Evolutionary conservation across 2,113 vertebrate genomes (phyloP), one percentile per base, ranked within the genome.

Genomic region (Melanerpes formicivorus): DNA sequence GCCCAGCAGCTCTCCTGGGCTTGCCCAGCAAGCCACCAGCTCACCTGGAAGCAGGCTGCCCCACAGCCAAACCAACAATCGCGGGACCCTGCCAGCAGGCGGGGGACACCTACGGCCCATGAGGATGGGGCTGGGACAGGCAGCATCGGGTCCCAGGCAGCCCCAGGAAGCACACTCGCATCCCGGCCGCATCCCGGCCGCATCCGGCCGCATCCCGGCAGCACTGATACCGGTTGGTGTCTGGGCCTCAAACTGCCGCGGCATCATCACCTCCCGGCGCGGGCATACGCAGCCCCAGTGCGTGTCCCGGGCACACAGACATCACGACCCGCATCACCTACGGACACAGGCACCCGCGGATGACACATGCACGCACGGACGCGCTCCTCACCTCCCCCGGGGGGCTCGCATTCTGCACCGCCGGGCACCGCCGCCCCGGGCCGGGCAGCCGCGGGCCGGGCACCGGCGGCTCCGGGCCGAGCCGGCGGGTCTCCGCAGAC

Each of bases 351-450:
- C 67, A 32, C n/a, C 67, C 37, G 14, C 37, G 62, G 55, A 4
- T 46, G 66, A 14, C 90, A 77, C 42, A 2, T 11, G 30, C 60
- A 18, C 23, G 8, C 73, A 46, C 65, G 18, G 59, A 60, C 82
- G 3, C 74, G 60, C 62, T 80, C 22, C 93, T 95, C 77, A 96
- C 95, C 95, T 85, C 69, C 26, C 46, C 75, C 42, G 44, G 67
- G 92, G 94, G n/a, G 44, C 59, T 72, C 90, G 71, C 95, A 93
- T 90, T 77, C 78, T 73, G 50, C 23, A 26, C 48, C 12, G 19
- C 73, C 69, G 59, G 56, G 64, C 54, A 54, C 27, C 14, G n/a
- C 65, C 15, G 25, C 29, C 7, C 67, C 29, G 32, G 23, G 19
- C 52, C 46, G 26, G 66, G 30, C 16, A 5, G 55, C 42, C 29